These are phyloP conservation scores for Pagrus major DNA, from an alignment of 2,113 vertebrate species.

Conservation along the genomic window DNA sequence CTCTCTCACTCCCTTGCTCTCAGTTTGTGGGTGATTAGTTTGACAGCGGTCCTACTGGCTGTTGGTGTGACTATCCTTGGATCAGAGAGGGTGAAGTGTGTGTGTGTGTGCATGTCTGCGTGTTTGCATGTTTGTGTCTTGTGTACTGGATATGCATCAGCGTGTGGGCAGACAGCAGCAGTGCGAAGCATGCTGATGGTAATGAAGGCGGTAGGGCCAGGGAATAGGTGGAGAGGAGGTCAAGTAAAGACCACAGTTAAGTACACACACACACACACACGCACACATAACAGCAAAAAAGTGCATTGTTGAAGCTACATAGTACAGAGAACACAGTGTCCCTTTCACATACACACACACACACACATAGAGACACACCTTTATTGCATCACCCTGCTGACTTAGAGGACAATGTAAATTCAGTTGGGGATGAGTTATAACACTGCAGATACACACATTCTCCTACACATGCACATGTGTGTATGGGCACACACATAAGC, in stretches of 20 bases:
- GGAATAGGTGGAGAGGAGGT: conserved; percentile 72
- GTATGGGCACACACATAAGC: conserved; percentile 22
- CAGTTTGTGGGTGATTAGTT: conserved; percentile 52
- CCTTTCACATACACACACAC: neutral
- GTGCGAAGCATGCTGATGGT: conserved; percentile 68
- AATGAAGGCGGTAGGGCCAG: conserved; percentile 65
- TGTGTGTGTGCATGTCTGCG: neutral
- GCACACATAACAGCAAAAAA: neutral
- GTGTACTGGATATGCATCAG: conserved; percentile 24
- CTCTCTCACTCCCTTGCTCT: conserved; percentile 1
- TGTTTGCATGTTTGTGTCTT: conserved; percentile 26
- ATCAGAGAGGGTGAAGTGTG: conserved; percentile 46
- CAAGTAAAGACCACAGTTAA: conserved; percentile 67
- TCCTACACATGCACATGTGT: conserved; percentile 1
- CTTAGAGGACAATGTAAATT: conserved; percentile 70
- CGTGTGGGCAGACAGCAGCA: conserved; percentile 70
- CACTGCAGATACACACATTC: conserved; percentile 41
- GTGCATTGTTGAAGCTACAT: conserved; percentile 10
- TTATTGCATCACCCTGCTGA: conserved; percentile 59
- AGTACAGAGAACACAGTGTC: conserved; percentile 1
- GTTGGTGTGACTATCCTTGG: conserved; percentile 35
- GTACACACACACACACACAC: conserved; percentile 7
- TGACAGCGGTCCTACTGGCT: conserved; percentile 27
- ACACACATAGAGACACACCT: conserved; percentile 19
- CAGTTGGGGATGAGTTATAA: conserved; percentile 69